These are phyloP conservation scores for Paguma larvata DNA, from an alignment of 2,797 vertebrate species.

Conservation along the genomic window DNA sequence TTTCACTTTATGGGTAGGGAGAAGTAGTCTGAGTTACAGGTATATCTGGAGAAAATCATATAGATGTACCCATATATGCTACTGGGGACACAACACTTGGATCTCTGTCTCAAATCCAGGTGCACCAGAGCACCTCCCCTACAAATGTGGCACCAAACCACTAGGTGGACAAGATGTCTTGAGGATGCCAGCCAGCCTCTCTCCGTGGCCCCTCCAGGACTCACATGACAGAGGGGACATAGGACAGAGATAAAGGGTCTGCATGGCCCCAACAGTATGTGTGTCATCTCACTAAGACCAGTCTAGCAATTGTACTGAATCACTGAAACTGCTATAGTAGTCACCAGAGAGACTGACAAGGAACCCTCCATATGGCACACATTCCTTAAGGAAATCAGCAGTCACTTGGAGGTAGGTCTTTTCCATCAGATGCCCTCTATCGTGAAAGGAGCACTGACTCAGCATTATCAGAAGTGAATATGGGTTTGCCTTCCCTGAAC, in stretches of 20 bases:
- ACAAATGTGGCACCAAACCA: background rate
- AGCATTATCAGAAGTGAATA: background rate
- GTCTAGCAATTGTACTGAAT: background rate
- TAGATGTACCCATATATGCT: background rate
- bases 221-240: background rate
- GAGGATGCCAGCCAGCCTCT: background rate
- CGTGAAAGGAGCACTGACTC: background rate
- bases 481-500: background rate
- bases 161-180: background rate
- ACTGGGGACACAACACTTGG: too few species aligned
- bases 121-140: background rate
- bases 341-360: background rate
- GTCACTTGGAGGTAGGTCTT: background rate
- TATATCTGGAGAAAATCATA: background rate
- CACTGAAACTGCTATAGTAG: background rate
- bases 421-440: background rate
- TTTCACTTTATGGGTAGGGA: background rate
- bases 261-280: background rate
- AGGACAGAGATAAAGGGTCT: background rate
- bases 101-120: background rate
- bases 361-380: background rate
- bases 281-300: background rate
- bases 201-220: background rate
- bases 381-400: constrained; percentile 8
- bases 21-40: background rate